A percentile compares a stretch with the other conserved stretches of the same genome.
Evolutionary conservation across 2,888 invertebrate species (phyloP).

Genomic region (Elysia crispata): DNA sequence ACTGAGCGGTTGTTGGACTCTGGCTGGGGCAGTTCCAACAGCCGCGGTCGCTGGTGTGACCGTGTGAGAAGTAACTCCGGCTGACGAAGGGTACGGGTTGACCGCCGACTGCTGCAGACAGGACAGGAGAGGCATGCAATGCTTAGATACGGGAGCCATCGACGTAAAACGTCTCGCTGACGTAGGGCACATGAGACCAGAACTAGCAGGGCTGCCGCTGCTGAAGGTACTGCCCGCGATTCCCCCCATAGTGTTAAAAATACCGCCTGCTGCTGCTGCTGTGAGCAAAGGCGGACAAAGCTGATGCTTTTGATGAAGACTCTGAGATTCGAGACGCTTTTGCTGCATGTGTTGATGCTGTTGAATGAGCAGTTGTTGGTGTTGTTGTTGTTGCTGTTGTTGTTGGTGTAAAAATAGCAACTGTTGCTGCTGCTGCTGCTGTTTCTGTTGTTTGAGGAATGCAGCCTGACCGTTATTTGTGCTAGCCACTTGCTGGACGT

Average conservation of each 20-base stretch:
- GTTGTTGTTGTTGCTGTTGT: slow-evolving; percentile 36
- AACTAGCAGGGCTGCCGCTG: no score
- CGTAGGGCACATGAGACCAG: no score
- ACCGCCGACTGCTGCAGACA: neutral
- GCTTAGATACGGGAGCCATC: neutral
- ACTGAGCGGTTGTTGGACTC: slow-evolving; percentile 1
- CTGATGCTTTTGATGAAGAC: neutral
- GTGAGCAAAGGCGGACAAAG: neutral
- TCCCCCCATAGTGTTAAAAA: no score
- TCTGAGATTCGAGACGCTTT: neutral
- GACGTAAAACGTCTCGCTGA: no score
- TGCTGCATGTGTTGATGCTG: slow-evolving; percentile 5
- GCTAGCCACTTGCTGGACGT: neutral
- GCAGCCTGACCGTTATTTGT: neutral
- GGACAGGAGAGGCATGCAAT: neutral
- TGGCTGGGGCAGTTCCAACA: neutral
- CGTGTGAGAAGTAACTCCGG: neutral
- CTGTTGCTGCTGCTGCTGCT: slow-evolving; percentile 38
- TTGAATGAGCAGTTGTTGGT: slow-evolving; percentile 30
- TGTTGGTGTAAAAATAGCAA: slow-evolving; percentile 40
- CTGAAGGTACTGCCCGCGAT: no score
- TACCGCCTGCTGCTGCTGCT: no score
- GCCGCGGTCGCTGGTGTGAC: neutral
- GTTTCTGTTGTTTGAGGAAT: slow-evolving; percentile 31
- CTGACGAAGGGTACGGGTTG: neutral